phyloP scores from a whole-genome alignment of 2,888 invertebrate species.

The Thereva nobilitata region DNA sequence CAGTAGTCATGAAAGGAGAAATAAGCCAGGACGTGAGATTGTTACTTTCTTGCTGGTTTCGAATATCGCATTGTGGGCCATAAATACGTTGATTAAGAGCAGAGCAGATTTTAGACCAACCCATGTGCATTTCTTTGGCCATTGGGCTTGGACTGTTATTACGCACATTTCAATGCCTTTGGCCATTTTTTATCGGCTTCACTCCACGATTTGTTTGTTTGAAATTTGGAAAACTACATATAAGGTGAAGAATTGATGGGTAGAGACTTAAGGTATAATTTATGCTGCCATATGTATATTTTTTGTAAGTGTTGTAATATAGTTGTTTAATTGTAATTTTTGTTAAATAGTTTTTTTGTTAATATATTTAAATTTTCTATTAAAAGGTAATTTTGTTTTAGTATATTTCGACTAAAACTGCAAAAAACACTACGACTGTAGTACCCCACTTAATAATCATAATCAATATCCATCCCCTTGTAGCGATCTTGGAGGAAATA shows the following conservation, averaged over 20 bases:
- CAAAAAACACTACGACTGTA: no score
- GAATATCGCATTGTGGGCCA: slow-evolving; percentile 84
- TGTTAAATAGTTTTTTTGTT: no score
- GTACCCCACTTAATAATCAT: no score
- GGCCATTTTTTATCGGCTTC: slow-evolving; percentile 87
- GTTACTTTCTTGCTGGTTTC: slow-evolving; percentile 82
- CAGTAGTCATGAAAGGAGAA: slow-evolving; percentile 69
- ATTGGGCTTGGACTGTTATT: slow-evolving; percentile 91
- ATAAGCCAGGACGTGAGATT: slow-evolving; percentile 82
- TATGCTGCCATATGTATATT: no score
- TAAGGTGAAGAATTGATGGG: slow-evolving; percentile 60
- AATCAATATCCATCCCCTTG: no score
- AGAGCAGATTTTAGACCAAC: slow-evolving; percentile 81
- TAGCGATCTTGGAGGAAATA: no score
- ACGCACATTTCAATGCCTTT: slow-evolving; percentile 88
- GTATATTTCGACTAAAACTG: no score
- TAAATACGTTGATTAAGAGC: slow-evolving; percentile 83
- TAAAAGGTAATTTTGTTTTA: no score
- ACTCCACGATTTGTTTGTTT: slow-evolving; percentile 88
- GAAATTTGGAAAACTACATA: slow-evolving; percentile 92
- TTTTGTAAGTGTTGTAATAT: no score
- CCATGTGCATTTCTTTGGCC: slow-evolving; percentile 79
- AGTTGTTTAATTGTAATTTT: no score
- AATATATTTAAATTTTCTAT: no score
- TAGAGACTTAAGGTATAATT: no score